phyloP scores from a whole-genome alignment of 2,113 vertebrate genomes.

The Pteronura brasiliensis region DNA sequence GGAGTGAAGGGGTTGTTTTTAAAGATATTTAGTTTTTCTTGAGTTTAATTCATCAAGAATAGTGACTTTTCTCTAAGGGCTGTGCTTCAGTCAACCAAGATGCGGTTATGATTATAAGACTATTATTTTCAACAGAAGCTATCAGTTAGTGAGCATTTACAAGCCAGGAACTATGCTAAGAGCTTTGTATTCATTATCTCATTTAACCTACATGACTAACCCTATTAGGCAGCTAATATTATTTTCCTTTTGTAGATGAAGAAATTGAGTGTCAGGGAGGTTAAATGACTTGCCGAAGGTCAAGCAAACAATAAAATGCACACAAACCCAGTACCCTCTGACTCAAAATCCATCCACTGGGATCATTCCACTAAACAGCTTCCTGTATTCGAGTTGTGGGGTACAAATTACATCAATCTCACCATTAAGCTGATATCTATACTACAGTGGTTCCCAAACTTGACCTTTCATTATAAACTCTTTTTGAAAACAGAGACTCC shows the following conservation, averaged over 20 bases:
- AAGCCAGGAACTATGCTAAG: not conserved
- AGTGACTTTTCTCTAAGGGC: conserved; percentile 39
- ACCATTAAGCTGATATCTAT: not conserved
- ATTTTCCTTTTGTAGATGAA: conserved; percentile 54
- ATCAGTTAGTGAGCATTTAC: conserved; percentile 43
- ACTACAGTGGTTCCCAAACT: not conserved
- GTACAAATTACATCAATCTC: not conserved
- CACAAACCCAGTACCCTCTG: not conserved
- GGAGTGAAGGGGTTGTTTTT: not conserved
- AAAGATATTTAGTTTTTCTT: conserved; percentile 35
- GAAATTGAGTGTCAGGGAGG: conserved; percentile 33
- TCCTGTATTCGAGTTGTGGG: not conserved
- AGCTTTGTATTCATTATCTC: conserved; percentile 45
- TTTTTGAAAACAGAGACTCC: not conserved
- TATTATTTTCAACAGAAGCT: conserved; percentile 63
- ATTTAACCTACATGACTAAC: conserved; percentile 40
- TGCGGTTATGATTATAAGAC: conserved; percentile 37
- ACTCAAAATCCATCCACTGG: not conserved
- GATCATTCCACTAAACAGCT: not conserved
- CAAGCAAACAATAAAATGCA: conserved; percentile 36
- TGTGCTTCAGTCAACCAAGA: conserved; percentile 39
- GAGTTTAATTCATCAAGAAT: conserved; percentile 31
- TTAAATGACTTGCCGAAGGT: conserved; percentile 32
- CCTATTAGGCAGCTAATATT: conserved; percentile 31
- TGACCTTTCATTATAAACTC: not conserved